Base-by-base conservation (phyloP, 2,888 invertebrate species). In the Thymelicus sylvestris region DNA sequence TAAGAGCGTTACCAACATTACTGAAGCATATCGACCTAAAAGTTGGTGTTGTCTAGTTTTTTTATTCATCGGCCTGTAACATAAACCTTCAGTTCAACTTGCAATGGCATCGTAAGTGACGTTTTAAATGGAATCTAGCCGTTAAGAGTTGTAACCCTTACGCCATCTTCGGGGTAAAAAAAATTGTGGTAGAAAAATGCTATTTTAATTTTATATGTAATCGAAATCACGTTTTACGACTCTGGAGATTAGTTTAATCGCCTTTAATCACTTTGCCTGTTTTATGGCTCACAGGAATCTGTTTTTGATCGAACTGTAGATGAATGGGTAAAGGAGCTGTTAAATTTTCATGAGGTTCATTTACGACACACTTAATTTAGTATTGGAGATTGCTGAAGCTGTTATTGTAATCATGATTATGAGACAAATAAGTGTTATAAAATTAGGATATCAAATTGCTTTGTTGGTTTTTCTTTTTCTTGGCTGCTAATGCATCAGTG, bases 271-370 rank as follows among this genome's bases (percentile, higher is more conserved):
- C 60, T 69, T 39, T 7, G 50, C 48, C 59, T 39, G 64, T 70
- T 70, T 70, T 50, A 65, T 70, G 60, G 64, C 39, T 60, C 19
- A 52, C 60, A 63, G 15, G 63, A 69, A 57, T 60, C 59, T 70
- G 70, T 44, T 60, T 70, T 70, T 59, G 65, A 63, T 68, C 68
- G 44, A 62, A 63, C 62, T 38, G 47, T 15, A 68, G 55, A 47
- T 52, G 44, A 62, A 55, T 44, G 55, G 55, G 55, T 44, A 24
- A 15, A 10, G 39, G 13, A 63, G 62, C 8, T 52, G 19, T 69
- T 57, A 69, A 69, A 63, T 63, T 68, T 68, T 68, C 55, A 63
- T 39, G 63, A 69, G 55, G 44, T 69, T 69, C 55, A 52, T 68
- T 68, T 68, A 68, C 55, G 63, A 63, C 63, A 44, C 13, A n/a